These are phyloP conservation scores for Caerostris extrusa DNA, from an alignment of 1,140 invertebrate genomes.

Conservation along the genomic window DNA sequence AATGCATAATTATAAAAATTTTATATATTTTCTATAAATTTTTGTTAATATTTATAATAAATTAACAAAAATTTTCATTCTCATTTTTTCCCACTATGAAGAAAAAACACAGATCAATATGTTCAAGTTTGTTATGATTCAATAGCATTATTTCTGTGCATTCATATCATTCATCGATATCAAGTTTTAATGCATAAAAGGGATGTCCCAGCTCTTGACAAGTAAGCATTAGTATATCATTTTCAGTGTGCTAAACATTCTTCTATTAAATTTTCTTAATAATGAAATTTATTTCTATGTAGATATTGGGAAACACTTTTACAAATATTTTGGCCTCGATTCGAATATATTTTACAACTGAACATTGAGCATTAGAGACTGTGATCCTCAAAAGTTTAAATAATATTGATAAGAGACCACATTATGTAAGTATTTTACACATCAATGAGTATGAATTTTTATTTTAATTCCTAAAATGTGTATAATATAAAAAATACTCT, in stretches of 20 bases:
- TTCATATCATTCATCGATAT: conserved; percentile 96
- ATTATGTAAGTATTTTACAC: conserved; percentile 90
- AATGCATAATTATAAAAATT: too few species aligned
- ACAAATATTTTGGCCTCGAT: conserved; percentile 85
- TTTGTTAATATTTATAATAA: too few species aligned
- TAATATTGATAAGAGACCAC: conserved; percentile 94
- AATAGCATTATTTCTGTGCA: conserved; percentile 96
- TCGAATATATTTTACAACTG: conserved; percentile 92
- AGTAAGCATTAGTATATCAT: conserved; percentile 80
- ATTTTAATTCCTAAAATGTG: too few species aligned
- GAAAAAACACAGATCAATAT: conserved; percentile 95
- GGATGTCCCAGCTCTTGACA: conserved; percentile 94
- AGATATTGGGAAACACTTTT: conserved; percentile 84
- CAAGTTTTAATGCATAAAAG: conserved; percentile 96
- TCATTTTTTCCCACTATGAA: conserved; percentile 82
- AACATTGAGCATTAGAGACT: conserved; percentile 97
- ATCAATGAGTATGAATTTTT: background rate
- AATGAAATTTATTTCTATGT: conserved; percentile 64
- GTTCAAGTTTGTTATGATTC: conserved; percentile 96
- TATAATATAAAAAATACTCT: too few species aligned
- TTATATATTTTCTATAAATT: too few species aligned
- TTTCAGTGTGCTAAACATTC: background rate
- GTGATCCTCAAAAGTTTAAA: conserved; percentile 93
- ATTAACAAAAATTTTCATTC: too few species aligned
- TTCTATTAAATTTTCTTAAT: background rate